Base-by-base conservation (phyloP, 2,888 invertebrate genomes). In the Ormyrus labotus region DNA sequence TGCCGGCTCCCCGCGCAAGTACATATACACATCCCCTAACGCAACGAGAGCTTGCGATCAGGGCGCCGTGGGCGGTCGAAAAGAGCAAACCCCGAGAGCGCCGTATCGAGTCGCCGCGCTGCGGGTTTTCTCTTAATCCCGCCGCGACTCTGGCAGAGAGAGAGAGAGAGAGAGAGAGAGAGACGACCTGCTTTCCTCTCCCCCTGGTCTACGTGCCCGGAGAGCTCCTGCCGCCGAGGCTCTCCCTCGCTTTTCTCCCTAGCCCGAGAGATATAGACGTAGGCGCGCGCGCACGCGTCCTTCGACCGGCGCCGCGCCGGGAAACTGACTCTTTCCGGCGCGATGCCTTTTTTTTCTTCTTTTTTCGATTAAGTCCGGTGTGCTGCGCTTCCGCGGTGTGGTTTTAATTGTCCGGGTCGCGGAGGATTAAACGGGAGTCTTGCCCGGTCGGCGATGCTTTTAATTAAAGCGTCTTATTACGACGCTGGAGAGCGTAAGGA, bases 61-160 rank as follows among this genome's bases (percentile, higher is more conserved):
- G 34, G 34, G 34, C 34, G 34, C 34, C 34, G 34, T 34, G 34
- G 34, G 34, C 34, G 34, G 34, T 34, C 34, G 34, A 34, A 34
- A 34, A 34, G 34, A 34, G 34, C 34, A 34, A 34, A 4, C 34
- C 76, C 63, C 69, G 47, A 34, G 75, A 45, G 45, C 19, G n/a
- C 51, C 5, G 50, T 70, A 70, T 50, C 70, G 70, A 58, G 70
- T 50, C 70, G 58, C 58, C 8, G 70, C 19, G 9, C 70, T 60
- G 70, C 19, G 70, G 70, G 58, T 70, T 70, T 70, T 60, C 69
- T 47, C 60, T 70, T 70, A 70, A 70, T 60, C 70, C 70, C 70
- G 70, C 50, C 58, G 69, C 13, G 69, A 69, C 13, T 7, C 34
- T 13, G 13, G 13, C 13, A 13, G 13, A 13, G 34, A 0, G 3